A percentile compares a stretch with the other conserved stretches of the same genome.
Evolutionary conservation across 1,140 invertebrate species (phyloP).

Genomic region (Drosophila paulistorum): DNA sequence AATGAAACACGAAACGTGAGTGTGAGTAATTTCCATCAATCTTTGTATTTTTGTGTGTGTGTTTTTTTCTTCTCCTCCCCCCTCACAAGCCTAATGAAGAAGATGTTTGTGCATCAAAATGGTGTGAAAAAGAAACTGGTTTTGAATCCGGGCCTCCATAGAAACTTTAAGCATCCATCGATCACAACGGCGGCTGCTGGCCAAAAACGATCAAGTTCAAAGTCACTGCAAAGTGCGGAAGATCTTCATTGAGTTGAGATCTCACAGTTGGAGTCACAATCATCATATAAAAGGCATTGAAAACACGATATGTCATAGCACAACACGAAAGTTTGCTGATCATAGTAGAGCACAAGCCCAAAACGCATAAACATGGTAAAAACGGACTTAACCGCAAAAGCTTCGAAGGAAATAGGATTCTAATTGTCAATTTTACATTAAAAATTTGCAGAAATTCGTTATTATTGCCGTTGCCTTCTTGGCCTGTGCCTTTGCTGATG

Average conservation of each 20-base stretch:
- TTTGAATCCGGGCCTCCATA: conserved; percentile 3
- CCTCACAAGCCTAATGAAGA: background rate
- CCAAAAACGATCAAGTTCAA: conserved; percentile 70
- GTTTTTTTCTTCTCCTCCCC: conserved; percentile 34
- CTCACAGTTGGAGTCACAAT: conserved; percentile 13
- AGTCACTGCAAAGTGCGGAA: conserved; percentile 64
- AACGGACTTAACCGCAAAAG: background rate
- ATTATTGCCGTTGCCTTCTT: conserved; percentile 73
- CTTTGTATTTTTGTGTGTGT: conserved; percentile 17
- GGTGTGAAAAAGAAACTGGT: conserved; percentile 49
- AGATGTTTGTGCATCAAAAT: background rate
- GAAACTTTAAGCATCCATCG: conserved; percentile 38
- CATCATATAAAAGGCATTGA: conserved; percentile 46
- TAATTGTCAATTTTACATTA: background rate
- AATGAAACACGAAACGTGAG: conserved; percentile 61
- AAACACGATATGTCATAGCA: background rate
- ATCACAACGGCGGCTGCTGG: conserved; percentile 36
- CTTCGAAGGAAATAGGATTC: background rate
- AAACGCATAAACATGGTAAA: conserved; percentile 49
- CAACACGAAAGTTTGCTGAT: conserved; percentile 18
- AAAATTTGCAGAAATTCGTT: conserved; percentile 63
- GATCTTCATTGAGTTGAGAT: conserved; percentile 15
- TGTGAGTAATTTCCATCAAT: conserved; percentile 53
- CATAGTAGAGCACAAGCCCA: conserved; percentile 47
- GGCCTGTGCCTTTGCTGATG: conserved; percentile 73